These are phyloP conservation scores for Bombus vancouverensis DNA, from an alignment of 1,140 invertebrate species.

Conservation along the genomic window DNA sequence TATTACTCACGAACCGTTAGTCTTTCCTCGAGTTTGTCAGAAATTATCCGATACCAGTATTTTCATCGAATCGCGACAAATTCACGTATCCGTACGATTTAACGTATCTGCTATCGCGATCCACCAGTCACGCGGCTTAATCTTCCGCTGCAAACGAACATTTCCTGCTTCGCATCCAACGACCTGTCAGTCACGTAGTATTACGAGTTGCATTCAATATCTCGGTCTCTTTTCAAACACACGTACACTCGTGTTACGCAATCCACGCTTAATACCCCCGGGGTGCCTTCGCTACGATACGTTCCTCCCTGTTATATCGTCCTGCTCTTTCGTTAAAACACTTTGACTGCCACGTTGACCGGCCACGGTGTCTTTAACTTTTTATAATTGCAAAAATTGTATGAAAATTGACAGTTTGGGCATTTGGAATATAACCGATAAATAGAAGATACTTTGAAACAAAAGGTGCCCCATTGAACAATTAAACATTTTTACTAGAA, in stretches of 20 bases:
- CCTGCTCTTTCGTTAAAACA: not conserved
- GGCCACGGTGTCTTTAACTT: too few species aligned
- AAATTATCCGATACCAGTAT: not conserved
- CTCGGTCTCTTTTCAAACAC: not conserved
- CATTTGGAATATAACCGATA: too few species aligned
- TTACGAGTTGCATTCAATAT: not conserved
- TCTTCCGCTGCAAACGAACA: not conserved
- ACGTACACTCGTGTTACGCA: not conserved
- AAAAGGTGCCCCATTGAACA: too few species aligned
- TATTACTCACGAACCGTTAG: too few species aligned
- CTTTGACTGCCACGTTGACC: too few species aligned
- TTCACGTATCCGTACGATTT: not conserved
- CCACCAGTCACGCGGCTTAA: not conserved
- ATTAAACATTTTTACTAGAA: too few species aligned
- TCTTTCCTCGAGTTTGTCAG: not conserved
- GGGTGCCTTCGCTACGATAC: not conserved
- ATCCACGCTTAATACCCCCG: not conserved
- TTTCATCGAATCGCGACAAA: not conserved
- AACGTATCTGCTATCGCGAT: not conserved
- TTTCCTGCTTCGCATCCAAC: too few species aligned
- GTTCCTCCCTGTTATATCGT: not conserved
- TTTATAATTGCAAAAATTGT: too few species aligned
- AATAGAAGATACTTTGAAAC: too few species aligned
- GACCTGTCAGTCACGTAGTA: constrained; percentile 3
- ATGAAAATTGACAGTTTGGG: too few species aligned